Percentiles rank a stretch among this genome's conserved stretches.
phyloP scores from a whole-genome alignment of 1,140 invertebrate species.

The Orussus abietinus region DNA sequence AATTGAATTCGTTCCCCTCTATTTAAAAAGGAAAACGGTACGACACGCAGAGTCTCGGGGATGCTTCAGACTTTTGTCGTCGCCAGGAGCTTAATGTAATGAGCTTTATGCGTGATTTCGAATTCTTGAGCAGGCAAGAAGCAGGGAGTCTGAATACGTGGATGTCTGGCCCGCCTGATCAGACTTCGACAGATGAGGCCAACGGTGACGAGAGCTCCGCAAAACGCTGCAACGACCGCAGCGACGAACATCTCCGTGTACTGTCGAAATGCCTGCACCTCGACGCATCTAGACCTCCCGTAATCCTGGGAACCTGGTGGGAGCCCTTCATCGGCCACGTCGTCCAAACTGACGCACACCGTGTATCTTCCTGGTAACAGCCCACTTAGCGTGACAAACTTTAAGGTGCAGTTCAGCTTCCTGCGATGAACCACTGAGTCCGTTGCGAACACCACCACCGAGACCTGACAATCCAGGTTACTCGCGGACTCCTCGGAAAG shows the following conservation, averaged over 20 bases:
- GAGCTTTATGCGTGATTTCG: slow-evolving; percentile 52
- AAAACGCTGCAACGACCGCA: slow-evolving; percentile 30
- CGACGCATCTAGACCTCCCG: slow-evolving; percentile 33
- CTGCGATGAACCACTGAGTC: slow-evolving; percentile 34
- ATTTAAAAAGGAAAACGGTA: no score
- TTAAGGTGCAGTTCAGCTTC: slow-evolving; percentile 37
- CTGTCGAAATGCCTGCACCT: slow-evolving; percentile 35
- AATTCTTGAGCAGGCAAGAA: slow-evolving; percentile 51
- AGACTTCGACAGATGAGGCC: slow-evolving; percentile 32
- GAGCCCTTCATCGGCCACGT: slow-evolving; percentile 21
- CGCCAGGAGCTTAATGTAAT: slow-evolving; percentile 55
- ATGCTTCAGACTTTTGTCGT: slow-evolving; percentile 55
- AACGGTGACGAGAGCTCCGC: slow-evolving; percentile 23
- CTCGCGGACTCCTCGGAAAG: slow-evolving; percentile 18
- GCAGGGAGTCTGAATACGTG: slow-evolving; percentile 43
- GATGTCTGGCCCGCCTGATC: slow-evolving; percentile 29
- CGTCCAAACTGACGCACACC: slow-evolving; percentile 42
- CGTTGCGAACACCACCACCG: slow-evolving; percentile 33
- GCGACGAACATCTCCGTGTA: slow-evolving; percentile 38
- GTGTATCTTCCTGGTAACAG: slow-evolving; percentile 41
- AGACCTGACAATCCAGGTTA: slow-evolving; percentile 35
- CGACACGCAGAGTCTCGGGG: no score
- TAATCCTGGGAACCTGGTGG: slow-evolving; percentile 10
- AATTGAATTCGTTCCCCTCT: no score
- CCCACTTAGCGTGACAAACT: slow-evolving; percentile 31